These are phyloP conservation scores for Alligator sinensis DNA, from an alignment of 2,113 vertebrate species.

Conservation along the genomic window DNA sequence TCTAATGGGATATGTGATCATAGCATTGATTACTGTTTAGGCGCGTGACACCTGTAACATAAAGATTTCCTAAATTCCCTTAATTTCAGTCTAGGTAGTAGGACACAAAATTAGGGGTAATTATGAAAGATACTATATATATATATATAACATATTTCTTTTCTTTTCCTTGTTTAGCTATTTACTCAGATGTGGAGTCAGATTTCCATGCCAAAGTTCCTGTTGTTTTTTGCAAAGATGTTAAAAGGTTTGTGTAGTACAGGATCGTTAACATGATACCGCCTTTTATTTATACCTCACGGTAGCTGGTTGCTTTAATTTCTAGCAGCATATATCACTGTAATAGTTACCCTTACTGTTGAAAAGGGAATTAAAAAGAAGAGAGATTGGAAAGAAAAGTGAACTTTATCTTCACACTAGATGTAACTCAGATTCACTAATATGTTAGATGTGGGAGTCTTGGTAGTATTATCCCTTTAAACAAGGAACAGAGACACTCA, in stretches of 20 bases:
- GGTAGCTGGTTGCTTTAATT: neutral
- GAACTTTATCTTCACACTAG: neutral
- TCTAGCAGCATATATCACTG: neutral
- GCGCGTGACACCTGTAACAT: neutral
- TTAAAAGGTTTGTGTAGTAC: slow-evolving; percentile 83
- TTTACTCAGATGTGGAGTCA: slow-evolving; percentile 93
- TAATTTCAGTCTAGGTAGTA: neutral
- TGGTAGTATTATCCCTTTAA: neutral
- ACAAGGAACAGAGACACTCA: neutral
- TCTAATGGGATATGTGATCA: neutral
- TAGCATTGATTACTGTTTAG: neutral
- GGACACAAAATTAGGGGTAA: slow-evolving; percentile 2
- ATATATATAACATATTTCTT: neutral
- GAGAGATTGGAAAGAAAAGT: neutral
- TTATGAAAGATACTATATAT: neutral
- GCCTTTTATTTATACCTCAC: neutral
- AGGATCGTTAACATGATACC: neutral
- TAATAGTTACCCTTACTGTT: neutral
- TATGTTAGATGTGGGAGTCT: neutral
- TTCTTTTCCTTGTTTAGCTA: slow-evolving; percentile 76
- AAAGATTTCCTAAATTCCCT: neutral
- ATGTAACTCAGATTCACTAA: neutral
- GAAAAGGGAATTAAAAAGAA: neutral
- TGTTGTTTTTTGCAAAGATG: slow-evolving; percentile 93
- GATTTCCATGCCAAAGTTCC: slow-evolving; percentile 99